A percentile compares a stretch with the other conserved stretches of the same genome.
Evolutionary conservation across 2,797 vertebrate genomes (phyloP).

Genomic region (Glyptemys insculpta): DNA sequence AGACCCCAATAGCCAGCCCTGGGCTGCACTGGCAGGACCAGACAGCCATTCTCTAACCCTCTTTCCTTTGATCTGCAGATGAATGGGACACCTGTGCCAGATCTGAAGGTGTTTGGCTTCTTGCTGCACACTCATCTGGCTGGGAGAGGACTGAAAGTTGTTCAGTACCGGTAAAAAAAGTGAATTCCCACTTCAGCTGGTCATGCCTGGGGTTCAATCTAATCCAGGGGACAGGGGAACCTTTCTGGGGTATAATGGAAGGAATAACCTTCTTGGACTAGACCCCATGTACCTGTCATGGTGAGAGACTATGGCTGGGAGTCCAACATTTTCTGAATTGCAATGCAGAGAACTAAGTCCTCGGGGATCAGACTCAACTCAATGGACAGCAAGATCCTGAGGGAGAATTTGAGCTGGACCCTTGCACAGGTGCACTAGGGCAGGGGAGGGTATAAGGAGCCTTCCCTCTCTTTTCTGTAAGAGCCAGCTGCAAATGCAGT

Average conservation of each 20-base stretch:
- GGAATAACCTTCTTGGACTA: not conserved
- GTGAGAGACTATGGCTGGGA: not conserved
- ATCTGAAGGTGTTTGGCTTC: constrained; percentile 67
- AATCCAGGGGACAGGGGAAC: not conserved
- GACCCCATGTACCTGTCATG: not conserved
- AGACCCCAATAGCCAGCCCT: not conserved
- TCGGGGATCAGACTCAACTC: not conserved
- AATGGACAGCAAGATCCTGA: not conserved
- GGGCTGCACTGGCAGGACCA: not conserved
- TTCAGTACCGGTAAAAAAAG: constrained; percentile 71
- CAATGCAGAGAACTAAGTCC: not conserved
- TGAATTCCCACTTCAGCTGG: not conserved
- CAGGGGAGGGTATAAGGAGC: not conserved
- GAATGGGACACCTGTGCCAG: constrained; percentile 59
- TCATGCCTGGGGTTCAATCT: not conserved
- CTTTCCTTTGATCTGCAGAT: constrained; percentile 51
- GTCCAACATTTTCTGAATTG: not conserved
- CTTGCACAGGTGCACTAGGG: not conserved
- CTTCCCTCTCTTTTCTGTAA: not conserved
- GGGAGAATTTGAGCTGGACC: not conserved
- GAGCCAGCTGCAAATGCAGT: not conserved
- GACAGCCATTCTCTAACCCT: not conserved
- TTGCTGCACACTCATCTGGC: constrained; percentile 78
- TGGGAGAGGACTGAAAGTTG: constrained; percentile 57
- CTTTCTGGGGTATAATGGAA: not conserved